A percentile compares a stretch with the other conserved stretches of the same genome.
Conservation (phyloP, 2,888 invertebrate genomes). For the Pristionchus japonicus region DNA sequence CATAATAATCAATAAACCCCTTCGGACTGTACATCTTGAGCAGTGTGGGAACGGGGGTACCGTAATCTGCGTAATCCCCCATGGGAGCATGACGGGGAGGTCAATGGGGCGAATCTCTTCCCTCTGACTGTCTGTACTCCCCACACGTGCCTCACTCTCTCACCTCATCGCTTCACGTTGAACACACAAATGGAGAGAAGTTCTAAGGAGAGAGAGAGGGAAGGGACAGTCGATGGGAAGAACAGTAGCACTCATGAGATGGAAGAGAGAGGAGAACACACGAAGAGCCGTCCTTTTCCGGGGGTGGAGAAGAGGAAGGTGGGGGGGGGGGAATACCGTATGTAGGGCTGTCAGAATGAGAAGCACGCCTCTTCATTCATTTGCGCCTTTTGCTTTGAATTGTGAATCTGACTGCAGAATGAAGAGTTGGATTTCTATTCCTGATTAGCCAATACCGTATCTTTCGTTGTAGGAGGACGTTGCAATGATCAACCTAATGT, state of each 20-base stretch:
- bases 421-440: too few relatives aligned
- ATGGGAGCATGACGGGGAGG: conserved; percentile 31
- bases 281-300: neutral
- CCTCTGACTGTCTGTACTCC: neutral
- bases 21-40: neutral
- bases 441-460: too few relatives aligned
- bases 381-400: too few relatives aligned
- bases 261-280: too few relatives aligned
- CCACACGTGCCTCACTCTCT: neutral
- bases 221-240: neutral
- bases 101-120: conserved; percentile 8
- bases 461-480: neutral
- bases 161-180: conserved; percentile 15
- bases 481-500: conserved; percentile 27
- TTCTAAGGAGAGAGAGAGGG: conserved; percentile 15
- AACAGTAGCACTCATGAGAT: conserved; percentile 26
- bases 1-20: conserved; percentile 18
- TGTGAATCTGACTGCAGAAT: too few relatives aligned
- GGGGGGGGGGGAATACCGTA: neutral
- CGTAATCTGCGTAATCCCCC: conserved; percentile 9
- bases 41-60: conserved; percentile 8
- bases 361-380: too few relatives aligned
- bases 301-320: neutral
- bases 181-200: conserved; percentile 32
- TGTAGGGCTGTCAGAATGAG: too few relatives aligned